These are phyloP conservation scores for Chloromyia formosa DNA, from an alignment of 2,888 invertebrate species.

Conservation along the genomic window DNA sequence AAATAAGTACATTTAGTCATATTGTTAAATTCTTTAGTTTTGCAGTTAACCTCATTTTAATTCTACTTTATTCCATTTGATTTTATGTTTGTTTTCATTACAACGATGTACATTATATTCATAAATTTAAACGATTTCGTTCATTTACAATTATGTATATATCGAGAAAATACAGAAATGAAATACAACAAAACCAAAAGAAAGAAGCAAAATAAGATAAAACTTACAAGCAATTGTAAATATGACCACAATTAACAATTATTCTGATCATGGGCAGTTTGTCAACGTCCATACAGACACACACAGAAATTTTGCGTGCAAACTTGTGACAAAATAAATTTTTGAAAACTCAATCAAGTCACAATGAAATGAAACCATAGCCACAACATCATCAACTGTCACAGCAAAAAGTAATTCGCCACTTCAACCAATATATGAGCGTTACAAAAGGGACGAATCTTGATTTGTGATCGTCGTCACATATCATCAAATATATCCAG, in stretches of 20 bases:
- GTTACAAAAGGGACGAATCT: too few relatives aligned
- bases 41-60: slow-evolving; percentile 17
- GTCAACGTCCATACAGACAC: slow-evolving; percentile 58
- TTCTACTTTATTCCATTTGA: background rate
- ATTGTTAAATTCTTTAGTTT: background rate
- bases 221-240: slow-evolving; percentile 17
- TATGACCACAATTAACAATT: slow-evolving; percentile 45
- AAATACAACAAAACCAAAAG: slow-evolving; percentile 49
- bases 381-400: background rate
- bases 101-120: slow-evolving; percentile 35
- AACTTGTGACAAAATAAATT: background rate
- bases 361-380: background rate
- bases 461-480: too few relatives aligned
- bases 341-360: background rate
- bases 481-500: too few relatives aligned
- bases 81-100: slow-evolving; percentile 16
- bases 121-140: too few relatives aligned
- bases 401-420: too few relatives aligned
- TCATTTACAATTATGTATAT: slow-evolving; percentile 19
- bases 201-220: slow-evolving; percentile 36
- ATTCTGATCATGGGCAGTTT: slow-evolving; percentile 64
- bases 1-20: background rate
- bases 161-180: too few relatives aligned
- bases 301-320: background rate
- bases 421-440: too few relatives aligned